A percentile compares a stretch with the other conserved stretches of the same genome.
phyloP scores from a whole-genome alignment of 2,888 invertebrate species.

The Nasonia oneida region DNA sequence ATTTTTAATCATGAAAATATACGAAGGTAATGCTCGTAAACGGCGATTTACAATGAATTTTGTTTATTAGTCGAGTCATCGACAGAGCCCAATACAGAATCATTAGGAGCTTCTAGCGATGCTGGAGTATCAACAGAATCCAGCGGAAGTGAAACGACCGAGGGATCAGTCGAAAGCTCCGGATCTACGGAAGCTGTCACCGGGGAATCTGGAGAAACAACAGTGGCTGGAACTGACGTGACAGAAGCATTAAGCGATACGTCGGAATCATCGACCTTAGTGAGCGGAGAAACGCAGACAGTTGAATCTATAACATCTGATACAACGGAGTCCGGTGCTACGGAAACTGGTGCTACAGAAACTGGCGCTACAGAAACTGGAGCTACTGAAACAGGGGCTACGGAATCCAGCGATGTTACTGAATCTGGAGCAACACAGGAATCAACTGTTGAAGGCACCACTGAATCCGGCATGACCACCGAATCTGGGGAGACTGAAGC shows the following conservation, averaged over 20 bases:
- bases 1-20: not conserved
- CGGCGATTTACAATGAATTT: not conserved
- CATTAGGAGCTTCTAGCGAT: conserved; percentile 49
- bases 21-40: no score
- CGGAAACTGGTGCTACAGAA: conserved; percentile 52
- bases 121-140: conserved; percentile 55
- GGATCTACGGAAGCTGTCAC: conserved; percentile 63
- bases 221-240: conserved; percentile 65
- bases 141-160: conserved; percentile 57
- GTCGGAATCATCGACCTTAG: conserved; percentile 38
- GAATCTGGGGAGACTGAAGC: conserved; percentile 23
- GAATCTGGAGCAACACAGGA: conserved; percentile 55
- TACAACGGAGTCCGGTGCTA: conserved; percentile 37
- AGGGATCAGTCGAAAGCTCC: conserved; percentile 59
- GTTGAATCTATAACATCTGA: conserved; percentile 47
- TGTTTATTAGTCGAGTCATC: conserved; percentile 35
- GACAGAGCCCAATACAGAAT: conserved; percentile 43
- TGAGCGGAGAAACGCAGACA: conserved; percentile 46
- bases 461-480: conserved; percentile 64
- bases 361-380: conserved; percentile 27
- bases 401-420: conserved; percentile 56
- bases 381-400: conserved; percentile 54
- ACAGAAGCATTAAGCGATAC: conserved; percentile 50
- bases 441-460: conserved; percentile 54
- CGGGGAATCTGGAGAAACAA: conserved; percentile 61